A percentile compares a stretch with the other conserved stretches of the same genome.
phyloP scores from a whole-genome alignment of 2,888 invertebrate genomes.

The Neocrepidodera transversa region DNA sequence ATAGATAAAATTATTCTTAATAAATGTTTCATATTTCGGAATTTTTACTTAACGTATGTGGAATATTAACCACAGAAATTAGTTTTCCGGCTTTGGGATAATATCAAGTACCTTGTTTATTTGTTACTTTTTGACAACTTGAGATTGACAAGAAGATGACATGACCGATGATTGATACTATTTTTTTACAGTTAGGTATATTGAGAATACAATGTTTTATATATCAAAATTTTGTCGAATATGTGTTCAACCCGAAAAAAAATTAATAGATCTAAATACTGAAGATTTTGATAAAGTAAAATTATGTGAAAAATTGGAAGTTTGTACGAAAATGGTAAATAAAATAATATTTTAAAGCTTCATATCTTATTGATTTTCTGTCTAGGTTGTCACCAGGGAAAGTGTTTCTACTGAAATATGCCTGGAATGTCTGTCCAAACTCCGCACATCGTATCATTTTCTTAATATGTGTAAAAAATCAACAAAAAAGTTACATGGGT shows the following conservation, averaged over 20 bases:
- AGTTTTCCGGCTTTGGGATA: neutral
- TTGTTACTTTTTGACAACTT: constrained; percentile 48
- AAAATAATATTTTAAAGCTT: constrained; percentile 30
- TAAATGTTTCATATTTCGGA: too few species aligned
- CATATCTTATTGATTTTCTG: constrained; percentile 58
- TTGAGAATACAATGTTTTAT: constrained; percentile 55
- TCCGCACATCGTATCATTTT: constrained; percentile 57
- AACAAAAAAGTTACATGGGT: constrained; percentile 54
- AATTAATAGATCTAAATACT: constrained; percentile 54
- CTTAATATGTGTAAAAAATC: constrained; percentile 57
- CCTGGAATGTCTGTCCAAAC: constrained; percentile 55
- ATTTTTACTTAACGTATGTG: neutral
- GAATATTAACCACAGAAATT: neutral
- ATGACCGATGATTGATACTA: constrained; percentile 59
- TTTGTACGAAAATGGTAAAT: constrained; percentile 58
- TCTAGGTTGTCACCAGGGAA: constrained; percentile 56
- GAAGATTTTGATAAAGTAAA: constrained; percentile 55
- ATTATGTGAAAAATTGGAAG: constrained; percentile 57
- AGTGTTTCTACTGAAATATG: constrained; percentile 56
- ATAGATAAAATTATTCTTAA: too few species aligned
- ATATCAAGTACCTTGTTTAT: constrained; percentile 19
- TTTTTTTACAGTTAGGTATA: constrained; percentile 40
- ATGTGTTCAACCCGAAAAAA: constrained; percentile 55
- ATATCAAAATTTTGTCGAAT: constrained; percentile 58
- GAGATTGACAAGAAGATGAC: constrained; percentile 48